Percentiles rank a stretch among this genome's conserved stretches.
phyloP scores from a whole-genome alignment of 2,888 invertebrate genomes.

The Silvanus unidentatus region DNA sequence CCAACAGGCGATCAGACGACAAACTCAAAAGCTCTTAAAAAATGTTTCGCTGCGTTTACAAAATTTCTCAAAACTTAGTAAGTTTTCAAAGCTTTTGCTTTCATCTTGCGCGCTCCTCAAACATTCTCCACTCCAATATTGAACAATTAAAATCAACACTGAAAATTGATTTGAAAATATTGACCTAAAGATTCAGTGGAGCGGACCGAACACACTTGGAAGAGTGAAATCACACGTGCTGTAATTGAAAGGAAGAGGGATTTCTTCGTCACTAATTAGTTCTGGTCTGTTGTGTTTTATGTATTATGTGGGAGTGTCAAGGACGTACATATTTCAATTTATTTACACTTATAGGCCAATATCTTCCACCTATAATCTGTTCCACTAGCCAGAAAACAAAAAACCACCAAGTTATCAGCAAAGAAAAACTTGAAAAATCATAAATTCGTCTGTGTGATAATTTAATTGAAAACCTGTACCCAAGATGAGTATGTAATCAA shows the following conservation, averaged over 20 bases:
- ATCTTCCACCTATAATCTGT: neutral
- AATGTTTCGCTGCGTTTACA: too few relatives aligned
- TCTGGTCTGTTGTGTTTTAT: conserved; percentile 8
- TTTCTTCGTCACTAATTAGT: conserved; percentile 13
- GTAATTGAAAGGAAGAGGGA: conserved; percentile 12
- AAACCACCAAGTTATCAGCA: too few relatives aligned
- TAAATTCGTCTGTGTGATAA: too few relatives aligned
- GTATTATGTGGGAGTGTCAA: conserved; percentile 11
- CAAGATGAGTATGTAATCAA: too few relatives aligned
- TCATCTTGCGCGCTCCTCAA: neutral
- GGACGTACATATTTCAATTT: conserved; percentile 3
- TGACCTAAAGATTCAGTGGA: conserved; percentile 20
- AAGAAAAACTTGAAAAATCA: too few relatives aligned
- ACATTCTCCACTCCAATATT: too few relatives aligned
- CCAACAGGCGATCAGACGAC: too few relatives aligned
- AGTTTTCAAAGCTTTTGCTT: neutral
- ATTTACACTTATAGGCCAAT: conserved; percentile 1
- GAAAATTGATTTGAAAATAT: conserved; percentile 11
- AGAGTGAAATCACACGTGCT: conserved; percentile 19
- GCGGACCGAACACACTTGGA: conserved; percentile 9
- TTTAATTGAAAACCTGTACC: too few relatives aligned
- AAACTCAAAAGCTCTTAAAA: too few relatives aligned
- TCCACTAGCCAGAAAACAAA: neutral
- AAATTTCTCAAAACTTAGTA: too few relatives aligned
- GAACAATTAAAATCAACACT: too few relatives aligned